phyloP scores from a whole-genome alignment of 2,113 vertebrate species.

The Gymnorhina tibicen region DNA sequence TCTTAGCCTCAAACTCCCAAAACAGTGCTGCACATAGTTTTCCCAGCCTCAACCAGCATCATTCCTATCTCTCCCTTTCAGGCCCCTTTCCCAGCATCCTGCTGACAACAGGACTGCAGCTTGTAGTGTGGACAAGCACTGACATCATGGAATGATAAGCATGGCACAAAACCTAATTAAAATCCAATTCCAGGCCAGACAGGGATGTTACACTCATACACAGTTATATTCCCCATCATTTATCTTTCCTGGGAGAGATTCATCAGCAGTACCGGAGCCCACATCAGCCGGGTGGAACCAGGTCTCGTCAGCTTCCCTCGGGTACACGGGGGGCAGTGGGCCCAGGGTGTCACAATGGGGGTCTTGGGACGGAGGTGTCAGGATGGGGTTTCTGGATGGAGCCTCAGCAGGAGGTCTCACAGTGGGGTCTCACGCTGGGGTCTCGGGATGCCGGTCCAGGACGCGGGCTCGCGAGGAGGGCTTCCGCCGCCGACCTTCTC shows the following conservation, averaged over 20 bases:
- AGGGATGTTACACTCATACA: neutral
- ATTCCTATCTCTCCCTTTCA: neutral
- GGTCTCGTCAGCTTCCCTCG: rapidly evolving
- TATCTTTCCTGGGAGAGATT: neutral
- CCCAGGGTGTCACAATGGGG: too few species aligned
- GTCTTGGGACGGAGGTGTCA: neutral
- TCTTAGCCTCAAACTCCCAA: neutral
- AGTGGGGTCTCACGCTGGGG: neutral
- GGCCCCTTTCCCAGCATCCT: neutral
- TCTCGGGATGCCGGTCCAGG: neutral
- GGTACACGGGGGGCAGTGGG: too few species aligned
- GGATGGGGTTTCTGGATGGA: too few species aligned
- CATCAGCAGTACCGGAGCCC: neutral
- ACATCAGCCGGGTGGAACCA: neutral
- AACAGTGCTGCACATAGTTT: neutral
- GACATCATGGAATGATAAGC: neutral
- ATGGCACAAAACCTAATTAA: neutral
- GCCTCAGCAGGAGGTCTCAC: too few species aligned
- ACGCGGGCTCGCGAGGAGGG: rapidly evolving
- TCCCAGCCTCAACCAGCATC: neutral
- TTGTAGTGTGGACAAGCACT: neutral
- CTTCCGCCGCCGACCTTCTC: neutral
- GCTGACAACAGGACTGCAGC: neutral
- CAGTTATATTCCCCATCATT: neutral
- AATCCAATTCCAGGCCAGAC: neutral